Evolutionary conservation across 1,140 invertebrate species (phyloP).

Genomic region (Drosophila subpulchrella): DNA sequence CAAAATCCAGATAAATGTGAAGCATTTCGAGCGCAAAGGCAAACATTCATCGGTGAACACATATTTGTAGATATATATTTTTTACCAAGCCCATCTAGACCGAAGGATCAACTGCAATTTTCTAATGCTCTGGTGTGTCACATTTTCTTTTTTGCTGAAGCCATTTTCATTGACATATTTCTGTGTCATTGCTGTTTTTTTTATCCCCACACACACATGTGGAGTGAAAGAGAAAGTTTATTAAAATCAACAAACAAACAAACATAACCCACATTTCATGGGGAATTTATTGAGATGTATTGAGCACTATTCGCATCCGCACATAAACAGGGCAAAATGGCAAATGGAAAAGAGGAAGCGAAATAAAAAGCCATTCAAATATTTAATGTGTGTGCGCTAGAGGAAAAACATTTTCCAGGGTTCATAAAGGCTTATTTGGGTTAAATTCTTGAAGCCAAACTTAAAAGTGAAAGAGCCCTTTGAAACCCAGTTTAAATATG

Average conservation of each 20-base stretch:
- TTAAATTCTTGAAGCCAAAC: slow-evolving; percentile 15
- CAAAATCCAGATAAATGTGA: slow-evolving; percentile 63
- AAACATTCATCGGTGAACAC: slow-evolving; percentile 12
- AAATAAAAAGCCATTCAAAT: slow-evolving; percentile 38
- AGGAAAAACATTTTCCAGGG: slow-evolving; percentile 8
- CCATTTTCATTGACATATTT: slow-evolving; percentile 51
- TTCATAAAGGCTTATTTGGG: slow-evolving; percentile 27
- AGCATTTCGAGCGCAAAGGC: slow-evolving; percentile 30
- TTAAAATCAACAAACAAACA: slow-evolving; percentile 41
- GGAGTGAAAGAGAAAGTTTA: slow-evolving; percentile 30
- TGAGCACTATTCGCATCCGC: slow-evolving; percentile 22
- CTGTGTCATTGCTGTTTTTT: slow-evolving; percentile 33
- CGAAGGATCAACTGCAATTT: slow-evolving; percentile 47
- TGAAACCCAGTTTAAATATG: not conserved
- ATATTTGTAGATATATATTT: slow-evolving; percentile 19
- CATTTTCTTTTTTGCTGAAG: slow-evolving; percentile 7
- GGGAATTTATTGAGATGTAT: slow-evolving; percentile 51
- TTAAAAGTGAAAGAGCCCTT: not conserved
- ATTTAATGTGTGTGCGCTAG: slow-evolving; percentile 25
- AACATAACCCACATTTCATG: slow-evolving; percentile 54
- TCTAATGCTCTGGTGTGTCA: slow-evolving; percentile 53
- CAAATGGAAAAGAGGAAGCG: slow-evolving; percentile 19
- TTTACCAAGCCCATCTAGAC: slow-evolving; percentile 2
- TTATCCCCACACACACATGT: slow-evolving; percentile 12
- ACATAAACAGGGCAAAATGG: slow-evolving; percentile 19